Base-by-base conservation (phyloP, 92 coral and sea anemone genomes). In the Epizoanthus ramosus region DNA sequence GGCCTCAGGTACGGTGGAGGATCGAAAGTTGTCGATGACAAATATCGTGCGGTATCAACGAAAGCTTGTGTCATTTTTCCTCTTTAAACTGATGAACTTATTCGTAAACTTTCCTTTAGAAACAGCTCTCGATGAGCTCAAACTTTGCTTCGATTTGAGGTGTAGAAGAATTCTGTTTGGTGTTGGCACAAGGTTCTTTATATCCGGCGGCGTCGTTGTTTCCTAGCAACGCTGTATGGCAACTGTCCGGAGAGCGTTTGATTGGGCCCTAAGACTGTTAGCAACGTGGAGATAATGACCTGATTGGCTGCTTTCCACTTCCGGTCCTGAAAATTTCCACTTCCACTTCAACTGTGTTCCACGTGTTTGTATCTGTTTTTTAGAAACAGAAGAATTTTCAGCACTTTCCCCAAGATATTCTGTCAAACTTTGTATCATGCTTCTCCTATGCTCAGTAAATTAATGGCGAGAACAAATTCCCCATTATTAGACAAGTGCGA, bases 1-100 rank as follows among this genome's bases (percentile, higher is more conserved):
- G 95, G 93, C 61, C 97, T 74, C 53, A 95, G 89, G 76, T 92
- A 95, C 19, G 98, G 91, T 23, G 98, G 98, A 10, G 98, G 95
- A 84, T 95, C 97, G 84, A 95, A 95, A 28, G 97, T 91, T 33
- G 98, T 87, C 3, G 94, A 92, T 22, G 94, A 90, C 80, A 95
- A 56, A 69, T 71, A 95, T 66, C 87, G 90, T 12, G 98, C 96
- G 68, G 98, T 95, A 37, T 95, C 98, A 65, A 95, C 91, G 52
- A 90, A 92, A 60, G 98, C 87, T 82, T 93, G 94, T 16, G 82
- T 35, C 47, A 93, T 93, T 88, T 88, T 87, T 35, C 79, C 87
- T 22, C 61, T 39, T 39, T 21, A 17, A 24, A 54, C 28, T 5
- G 54, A 15, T 77, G 43, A 39, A 24, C 14, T 60, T 63, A 23